phyloP scores from a whole-genome alignment of 92 coral and sea anemone genomes.

The Zoanthus gigantus region DNA sequence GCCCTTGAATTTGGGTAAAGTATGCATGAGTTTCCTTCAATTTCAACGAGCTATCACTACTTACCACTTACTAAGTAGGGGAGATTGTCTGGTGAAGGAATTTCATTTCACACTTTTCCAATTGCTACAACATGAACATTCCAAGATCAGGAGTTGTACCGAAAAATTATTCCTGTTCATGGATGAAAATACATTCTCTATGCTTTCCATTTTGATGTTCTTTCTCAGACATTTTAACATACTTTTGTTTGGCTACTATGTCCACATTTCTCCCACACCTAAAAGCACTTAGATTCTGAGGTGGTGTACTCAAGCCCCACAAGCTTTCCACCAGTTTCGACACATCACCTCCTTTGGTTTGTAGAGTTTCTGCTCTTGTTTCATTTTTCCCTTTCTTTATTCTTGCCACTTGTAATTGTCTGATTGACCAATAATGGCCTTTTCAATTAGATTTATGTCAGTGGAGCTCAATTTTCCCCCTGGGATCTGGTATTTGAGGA shows the following conservation, averaged over 20 bases:
- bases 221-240: constrained; percentile 55
- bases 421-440: constrained; percentile 67
- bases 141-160: constrained; percentile 69
- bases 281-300: constrained; percentile 51
- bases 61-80: constrained; percentile 30
- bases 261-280: constrained; percentile 46
- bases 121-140: constrained; percentile 67
- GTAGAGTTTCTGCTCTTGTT: constrained; percentile 47
- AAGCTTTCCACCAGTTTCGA: constrained; percentile 35
- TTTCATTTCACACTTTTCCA: constrained; percentile 55
- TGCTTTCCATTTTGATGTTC: constrained; percentile 57
- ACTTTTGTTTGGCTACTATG: constrained; percentile 46
- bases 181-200: constrained; percentile 69
- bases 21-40: constrained; percentile 63
- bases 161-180: constrained; percentile 49
- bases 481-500: too few species aligned
- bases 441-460: constrained; percentile 36
- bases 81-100: constrained; percentile 58
- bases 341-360: neutral
- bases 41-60: constrained; percentile 37
- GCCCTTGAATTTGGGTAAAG: constrained; percentile 60
- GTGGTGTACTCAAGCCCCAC: constrained; percentile 43
- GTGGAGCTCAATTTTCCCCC: constrained; percentile 44
- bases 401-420: constrained; percentile 54
- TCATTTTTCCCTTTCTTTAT: constrained; percentile 57